Evolutionary conservation across 1,140 invertebrate genomes (phyloP).

Genomic region (Brachionus asplanchnoidis): DNA sequence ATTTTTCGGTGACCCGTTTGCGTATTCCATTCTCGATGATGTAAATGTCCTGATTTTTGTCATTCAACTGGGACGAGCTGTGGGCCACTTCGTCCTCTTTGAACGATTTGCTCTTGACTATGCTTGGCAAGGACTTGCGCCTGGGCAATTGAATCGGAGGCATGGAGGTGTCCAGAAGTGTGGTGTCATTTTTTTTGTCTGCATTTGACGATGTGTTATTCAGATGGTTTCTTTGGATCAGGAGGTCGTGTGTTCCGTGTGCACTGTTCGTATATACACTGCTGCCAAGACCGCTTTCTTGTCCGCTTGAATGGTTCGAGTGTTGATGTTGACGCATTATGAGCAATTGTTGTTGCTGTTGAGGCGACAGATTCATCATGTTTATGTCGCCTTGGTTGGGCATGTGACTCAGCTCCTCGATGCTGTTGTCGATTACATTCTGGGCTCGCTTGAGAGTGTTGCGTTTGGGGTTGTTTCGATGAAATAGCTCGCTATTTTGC

Average conservation of each 20-base stretch:
- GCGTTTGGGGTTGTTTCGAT: slow-evolving; percentile 20
- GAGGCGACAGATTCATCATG: not conserved
- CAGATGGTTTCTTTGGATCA: not conserved
- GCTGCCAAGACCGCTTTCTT: slow-evolving; percentile 15
- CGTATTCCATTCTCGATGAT: slow-evolving; percentile 57
- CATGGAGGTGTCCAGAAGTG: not conserved
- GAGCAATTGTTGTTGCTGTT: slow-evolving; percentile 7
- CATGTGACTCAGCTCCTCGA: not conserved
- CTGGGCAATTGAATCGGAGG: slow-evolving; percentile 4
- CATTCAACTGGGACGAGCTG: slow-evolving; percentile 17
- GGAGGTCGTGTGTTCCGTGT: not conserved
- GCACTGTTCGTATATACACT: slow-evolving; percentile 25
- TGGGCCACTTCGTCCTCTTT: slow-evolving; percentile 41
- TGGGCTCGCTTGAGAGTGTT: not conserved
- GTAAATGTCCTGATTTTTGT: slow-evolving; percentile 48
- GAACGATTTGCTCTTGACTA: slow-evolving; percentile 32
- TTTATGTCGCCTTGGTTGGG: not conserved
- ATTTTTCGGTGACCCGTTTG: slow-evolving; percentile 49
- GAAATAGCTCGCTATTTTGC: not conserved
- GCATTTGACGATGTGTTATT: slow-evolving; percentile 9
- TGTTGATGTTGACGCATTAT: slow-evolving; percentile 26
- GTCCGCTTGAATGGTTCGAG: slow-evolving; percentile 24
- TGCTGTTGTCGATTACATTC: not conserved
- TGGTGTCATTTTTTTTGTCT: not conserved
- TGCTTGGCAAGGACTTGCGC: slow-evolving; percentile 41